Conservation (phyloP, 30 jellyfish, hydroid and myxozoan species). For the Pseudorhiza aurosa region DNA sequence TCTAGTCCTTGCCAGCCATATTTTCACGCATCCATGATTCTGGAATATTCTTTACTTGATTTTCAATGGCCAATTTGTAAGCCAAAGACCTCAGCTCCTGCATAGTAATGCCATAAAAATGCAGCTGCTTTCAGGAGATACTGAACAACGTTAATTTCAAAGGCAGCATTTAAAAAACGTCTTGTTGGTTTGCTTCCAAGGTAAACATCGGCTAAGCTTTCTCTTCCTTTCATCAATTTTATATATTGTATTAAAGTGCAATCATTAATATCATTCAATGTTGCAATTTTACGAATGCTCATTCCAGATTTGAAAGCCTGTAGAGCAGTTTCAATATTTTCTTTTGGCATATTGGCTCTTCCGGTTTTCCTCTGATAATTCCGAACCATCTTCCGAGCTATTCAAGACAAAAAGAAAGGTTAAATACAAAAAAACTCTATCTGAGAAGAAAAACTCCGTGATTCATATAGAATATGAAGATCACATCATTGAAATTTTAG, state of each 20-base stretch:
- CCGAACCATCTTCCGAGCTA: slow-evolving; percentile 9
- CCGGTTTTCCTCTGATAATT: slow-evolving; percentile 44
- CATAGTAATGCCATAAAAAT: slow-evolving; percentile 18
- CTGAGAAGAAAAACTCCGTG: not conserved
- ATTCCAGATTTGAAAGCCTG: not conserved
- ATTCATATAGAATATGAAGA: not conserved
- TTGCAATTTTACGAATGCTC: slow-evolving; percentile 24
- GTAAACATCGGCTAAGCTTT: not conserved
- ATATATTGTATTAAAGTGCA: not conserved
- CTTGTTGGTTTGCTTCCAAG: not conserved
- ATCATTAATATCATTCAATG: not conserved
- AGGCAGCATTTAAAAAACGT: not conserved
- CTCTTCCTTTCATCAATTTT: not conserved
- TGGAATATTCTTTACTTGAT: slow-evolving; percentile 8
- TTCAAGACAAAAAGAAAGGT: not conserved
- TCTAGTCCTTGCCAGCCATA: slow-evolving; percentile 57
- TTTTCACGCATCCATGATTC: not conserved
- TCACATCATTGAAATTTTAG: not conserved
- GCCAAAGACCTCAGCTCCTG: slow-evolving; percentile 24
- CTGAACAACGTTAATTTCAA: not conserved
- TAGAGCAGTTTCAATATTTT: slow-evolving; percentile 14
- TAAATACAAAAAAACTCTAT: not conserved
- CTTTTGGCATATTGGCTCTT: slow-evolving; percentile 10
- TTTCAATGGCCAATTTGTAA: slow-evolving; percentile 4
- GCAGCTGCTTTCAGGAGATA: not conserved